Base-by-base conservation (phyloP, 2,888 invertebrate genomes). In the Drosophila recens region DNA sequence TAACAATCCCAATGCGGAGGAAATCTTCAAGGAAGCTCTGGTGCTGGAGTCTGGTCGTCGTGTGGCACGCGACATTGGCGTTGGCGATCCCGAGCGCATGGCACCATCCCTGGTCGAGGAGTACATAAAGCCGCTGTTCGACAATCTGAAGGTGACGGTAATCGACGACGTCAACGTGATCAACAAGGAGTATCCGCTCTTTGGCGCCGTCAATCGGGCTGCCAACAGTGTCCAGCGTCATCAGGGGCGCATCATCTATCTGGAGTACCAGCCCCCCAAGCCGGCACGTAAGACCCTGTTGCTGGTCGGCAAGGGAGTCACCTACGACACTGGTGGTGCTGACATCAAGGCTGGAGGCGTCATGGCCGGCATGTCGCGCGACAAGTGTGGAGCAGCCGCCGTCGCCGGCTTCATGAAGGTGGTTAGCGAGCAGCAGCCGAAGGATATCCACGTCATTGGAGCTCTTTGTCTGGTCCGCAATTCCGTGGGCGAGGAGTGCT, bases 381-480 rank as follows among this genome's bases (percentile, higher is more conserved):
- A 99, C 93, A 99, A 99, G 93, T 98, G 98, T 92, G 98, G 98
- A 33, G 97, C 98, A 23, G 98, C 98, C 2, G 97, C 97, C 46
- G 96, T 97, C 17, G 97, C 96, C 51, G 98, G 98, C 54, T 97
- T 99, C 92, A 96, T 99, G 94, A 95, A 97, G 94, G 96, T 97
- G 38, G 92, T 93, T 10, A 90, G 88, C 67, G 75, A 90, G 53
- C 82, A 80, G 77, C 94, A 95, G 87, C 97, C 98, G 0, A 93
- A 94, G 67, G 94, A 96, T 64, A 91, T 97, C 20, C 95, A 95
- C 92, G 97, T 97, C n/a, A 94, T 97, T 75, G 98, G 95, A 30
- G 96, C 96, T 3, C 92, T 99, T 91, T 95, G 96, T 77, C 94
- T 98, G 93, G 98, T 98, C 17, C 95, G 98, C 72, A 99, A 98